Base-by-base conservation (phyloP, 2,113 vertebrate genomes). In the Pomatostomus ruficeps region DNA sequence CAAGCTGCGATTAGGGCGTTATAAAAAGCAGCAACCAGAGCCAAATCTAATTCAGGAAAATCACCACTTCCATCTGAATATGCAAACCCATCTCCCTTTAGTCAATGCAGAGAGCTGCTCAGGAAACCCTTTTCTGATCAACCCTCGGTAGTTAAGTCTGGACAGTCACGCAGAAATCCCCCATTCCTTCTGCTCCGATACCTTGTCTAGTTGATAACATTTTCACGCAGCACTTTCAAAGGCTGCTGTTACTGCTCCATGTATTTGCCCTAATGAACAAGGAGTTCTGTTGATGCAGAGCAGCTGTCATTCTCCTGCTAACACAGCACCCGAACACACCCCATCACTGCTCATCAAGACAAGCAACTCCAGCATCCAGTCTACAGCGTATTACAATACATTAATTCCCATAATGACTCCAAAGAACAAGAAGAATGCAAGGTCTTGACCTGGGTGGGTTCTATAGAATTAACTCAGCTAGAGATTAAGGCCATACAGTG, bases 401-500 rank as follows among this genome's bases (percentile, higher is more conserved):
- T 83, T 67, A 82, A 74, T 86, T 82, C 63, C 36, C 14, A 14
- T 79, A 93, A 88, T 83, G 73, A 73, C 75, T 85, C 92, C 57
- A 84, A 73, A 80, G 94, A 91, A 86, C 89, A 95, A 87, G 91
- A 96, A 92, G 94, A 96, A 97, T 96, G 79, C 68, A 45, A 75
- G 96, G 97, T 91, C 96, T 74, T 96, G 96, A 97, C 96, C 97
- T 82, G 70, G 67, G 70, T 83, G 82, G 89, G 81, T 79, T 91
- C 95, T 90, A 58, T 70, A 94, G 91, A 91, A 85, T 97, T 89
- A 96, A 95, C 66, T 85, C 79, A 66, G 75, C 72, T 45, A 85
- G 93, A 90, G 82, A 88, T 75, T 79, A 94, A 76, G 91, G 80
- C 85, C 61, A 74, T 89, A 73, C 58, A 88, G 80, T 40, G 88